phyloP scores from a whole-genome alignment of 2,113 vertebrate genomes.

The Thamnophis sirtalis region DNA sequence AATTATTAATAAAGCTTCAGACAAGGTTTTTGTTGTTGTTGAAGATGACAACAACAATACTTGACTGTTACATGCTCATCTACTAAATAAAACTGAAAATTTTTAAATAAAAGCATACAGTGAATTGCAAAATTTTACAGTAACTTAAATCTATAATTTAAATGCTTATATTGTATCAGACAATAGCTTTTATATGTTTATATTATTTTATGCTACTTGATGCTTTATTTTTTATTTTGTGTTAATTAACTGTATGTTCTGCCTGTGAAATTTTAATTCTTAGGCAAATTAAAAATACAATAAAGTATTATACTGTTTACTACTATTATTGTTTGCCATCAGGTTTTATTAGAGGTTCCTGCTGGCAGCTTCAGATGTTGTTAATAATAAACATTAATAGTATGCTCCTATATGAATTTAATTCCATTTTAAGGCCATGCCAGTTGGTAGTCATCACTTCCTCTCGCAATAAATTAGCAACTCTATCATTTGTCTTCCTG shows the following conservation, averaged over 20 bases:
- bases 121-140: background rate
- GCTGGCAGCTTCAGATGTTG: too few relatives aligned
- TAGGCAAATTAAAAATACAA: background rate
- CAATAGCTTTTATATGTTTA: background rate
- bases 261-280: background rate
- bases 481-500: background rate
- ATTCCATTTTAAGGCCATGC: background rate
- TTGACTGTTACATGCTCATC: background rate
- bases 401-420: background rate
- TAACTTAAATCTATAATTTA: background rate
- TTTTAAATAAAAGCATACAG: background rate
- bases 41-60: background rate
- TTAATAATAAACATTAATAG: background rate
- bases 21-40: background rate
- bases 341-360: too few relatives aligned
- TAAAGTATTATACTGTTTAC: background rate
- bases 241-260: background rate
- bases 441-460: background rate
- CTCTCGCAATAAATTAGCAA: background rate
- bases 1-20: background rate
- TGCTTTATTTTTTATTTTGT: background rate
- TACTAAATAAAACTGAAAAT: background rate
- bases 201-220: background rate
- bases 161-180: background rate
- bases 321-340: background rate